A percentile compares a stretch with the other conserved stretches of the same genome.
Conservation (phyloP, 1,140 invertebrate genomes). For the Armadillidium nasatum region DNA sequence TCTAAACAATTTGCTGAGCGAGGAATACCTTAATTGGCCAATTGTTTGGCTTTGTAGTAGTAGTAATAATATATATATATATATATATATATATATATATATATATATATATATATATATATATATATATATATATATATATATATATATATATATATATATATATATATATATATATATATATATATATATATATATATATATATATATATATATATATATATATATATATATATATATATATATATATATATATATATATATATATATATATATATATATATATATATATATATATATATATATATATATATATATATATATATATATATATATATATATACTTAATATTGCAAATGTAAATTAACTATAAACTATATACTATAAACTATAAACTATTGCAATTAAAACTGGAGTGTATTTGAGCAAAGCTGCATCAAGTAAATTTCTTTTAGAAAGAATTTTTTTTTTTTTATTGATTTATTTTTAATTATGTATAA, state of each 20-base stretch:
- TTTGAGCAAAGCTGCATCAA: too few relatives aligned
- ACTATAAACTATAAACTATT: too few relatives aligned
- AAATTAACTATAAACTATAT: too few relatives aligned
- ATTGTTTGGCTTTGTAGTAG: neutral
- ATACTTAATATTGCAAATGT: neutral
- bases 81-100: neutral
- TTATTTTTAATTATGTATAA: too few relatives aligned
- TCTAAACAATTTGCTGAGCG: too few relatives aligned
- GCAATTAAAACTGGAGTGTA: too few relatives aligned
- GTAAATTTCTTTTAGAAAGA: too few relatives aligned
- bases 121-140: conserved; percentile 8
- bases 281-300: neutral
- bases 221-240: conserved; percentile 13
- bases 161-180: conserved; percentile 13
- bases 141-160: neutral
- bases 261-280: neutral
- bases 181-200: neutral
- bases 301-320: neutral
- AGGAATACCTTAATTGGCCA: too few relatives aligned
- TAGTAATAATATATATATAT: neutral
- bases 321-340: conserved; percentile 1
- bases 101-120: neutral
- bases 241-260: conserved; percentile 2
- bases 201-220: neutral
- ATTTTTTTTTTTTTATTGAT: too few relatives aligned